phyloP scores from a whole-genome alignment of 2,888 invertebrate genomes.

The Mythimna lalbum region DNA sequence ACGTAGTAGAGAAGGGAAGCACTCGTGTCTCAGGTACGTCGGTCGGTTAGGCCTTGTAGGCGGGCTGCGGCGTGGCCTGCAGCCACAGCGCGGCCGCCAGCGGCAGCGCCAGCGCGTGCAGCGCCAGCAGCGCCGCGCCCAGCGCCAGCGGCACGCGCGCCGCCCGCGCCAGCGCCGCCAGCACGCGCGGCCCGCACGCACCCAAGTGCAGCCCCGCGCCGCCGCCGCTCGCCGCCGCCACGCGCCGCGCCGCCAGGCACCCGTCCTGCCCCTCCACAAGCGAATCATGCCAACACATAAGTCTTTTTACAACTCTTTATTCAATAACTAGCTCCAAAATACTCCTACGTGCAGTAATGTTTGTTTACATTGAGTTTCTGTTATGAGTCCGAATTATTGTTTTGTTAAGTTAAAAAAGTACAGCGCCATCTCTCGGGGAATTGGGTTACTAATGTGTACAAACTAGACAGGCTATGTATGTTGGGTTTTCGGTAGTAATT shows the following conservation, averaged over 20 bases:
- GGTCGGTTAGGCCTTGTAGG: slow-evolving; percentile 79
- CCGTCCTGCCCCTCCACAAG: slow-evolving; percentile 19
- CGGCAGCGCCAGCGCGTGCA: slow-evolving; percentile 81
- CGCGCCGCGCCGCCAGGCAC: slow-evolving; percentile 70
- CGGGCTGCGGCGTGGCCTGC: slow-evolving; percentile 73
- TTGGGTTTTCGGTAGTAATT: too few relatives aligned
- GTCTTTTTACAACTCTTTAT: too few relatives aligned
- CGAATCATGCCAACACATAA: too few relatives aligned
- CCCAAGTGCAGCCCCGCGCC: slow-evolving; percentile 70
- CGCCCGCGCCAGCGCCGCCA: slow-evolving; percentile 70
- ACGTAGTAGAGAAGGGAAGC: background rate
- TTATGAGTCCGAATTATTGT: too few relatives aligned
- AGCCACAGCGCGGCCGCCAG: slow-evolving; percentile 82
- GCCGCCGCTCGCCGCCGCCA: slow-evolving; percentile 69
- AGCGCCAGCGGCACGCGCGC: slow-evolving; percentile 76
- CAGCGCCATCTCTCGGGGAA: too few relatives aligned
- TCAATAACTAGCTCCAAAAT: too few relatives aligned
- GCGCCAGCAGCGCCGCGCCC: slow-evolving; percentile 78
- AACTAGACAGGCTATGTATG: too few relatives aligned
- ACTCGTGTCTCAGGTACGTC: background rate
- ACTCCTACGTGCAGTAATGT: too few relatives aligned
- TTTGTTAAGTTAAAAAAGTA: too few relatives aligned
- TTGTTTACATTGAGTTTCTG: too few relatives aligned
- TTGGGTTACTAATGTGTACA: too few relatives aligned
- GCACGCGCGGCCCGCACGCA: slow-evolving; percentile 76